A percentile compares a stretch with the other conserved stretches of the same genome.
Conservation (phyloP, 2,113 vertebrate species). For the Heterotis niloticus region DNA sequence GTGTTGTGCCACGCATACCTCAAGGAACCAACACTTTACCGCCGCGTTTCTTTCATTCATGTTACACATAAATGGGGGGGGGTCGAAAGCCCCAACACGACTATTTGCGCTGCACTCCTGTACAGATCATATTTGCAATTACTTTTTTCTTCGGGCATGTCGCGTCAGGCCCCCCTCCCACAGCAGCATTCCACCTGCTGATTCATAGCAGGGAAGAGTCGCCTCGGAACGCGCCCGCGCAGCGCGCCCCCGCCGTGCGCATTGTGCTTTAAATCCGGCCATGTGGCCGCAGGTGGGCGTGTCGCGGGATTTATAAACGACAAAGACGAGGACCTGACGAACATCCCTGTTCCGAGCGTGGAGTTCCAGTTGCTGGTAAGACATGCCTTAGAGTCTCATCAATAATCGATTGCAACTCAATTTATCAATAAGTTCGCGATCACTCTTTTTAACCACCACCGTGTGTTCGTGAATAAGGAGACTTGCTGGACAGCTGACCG, state of each 20-base stretch:
- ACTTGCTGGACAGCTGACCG: too few species aligned
- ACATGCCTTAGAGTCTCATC: constrained; percentile 22
- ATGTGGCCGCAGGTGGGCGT: constrained; percentile 60
- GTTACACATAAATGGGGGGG: too few species aligned
- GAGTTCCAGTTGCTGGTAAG: neutral
- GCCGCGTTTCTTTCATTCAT: too few species aligned
- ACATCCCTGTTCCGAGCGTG: constrained; percentile 28
- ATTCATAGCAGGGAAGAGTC: constrained; percentile 13
- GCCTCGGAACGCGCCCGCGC: neutral
- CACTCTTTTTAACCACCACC: too few species aligned
- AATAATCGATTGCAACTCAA: neutral
- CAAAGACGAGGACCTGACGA: constrained; percentile 30
- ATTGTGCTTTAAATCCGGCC: constrained; percentile 49
- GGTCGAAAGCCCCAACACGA: too few species aligned
- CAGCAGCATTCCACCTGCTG: constrained; percentile 7
- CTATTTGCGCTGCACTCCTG: too few species aligned
- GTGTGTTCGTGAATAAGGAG: too few species aligned
- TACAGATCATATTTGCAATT: too few species aligned
- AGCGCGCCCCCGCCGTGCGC: constrained; percentile 1
- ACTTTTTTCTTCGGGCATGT: constrained; percentile 8
- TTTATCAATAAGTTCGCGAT: neutral
- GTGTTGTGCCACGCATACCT: too few species aligned
- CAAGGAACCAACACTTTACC: too few species aligned
- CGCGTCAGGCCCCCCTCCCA: constrained; percentile 9
- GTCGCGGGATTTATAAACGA: constrained; percentile 62